These are phyloP conservation scores for Saguinus imperator DNA, from an alignment of 2,113 vertebrate species.

Conservation along the genomic window DNA sequence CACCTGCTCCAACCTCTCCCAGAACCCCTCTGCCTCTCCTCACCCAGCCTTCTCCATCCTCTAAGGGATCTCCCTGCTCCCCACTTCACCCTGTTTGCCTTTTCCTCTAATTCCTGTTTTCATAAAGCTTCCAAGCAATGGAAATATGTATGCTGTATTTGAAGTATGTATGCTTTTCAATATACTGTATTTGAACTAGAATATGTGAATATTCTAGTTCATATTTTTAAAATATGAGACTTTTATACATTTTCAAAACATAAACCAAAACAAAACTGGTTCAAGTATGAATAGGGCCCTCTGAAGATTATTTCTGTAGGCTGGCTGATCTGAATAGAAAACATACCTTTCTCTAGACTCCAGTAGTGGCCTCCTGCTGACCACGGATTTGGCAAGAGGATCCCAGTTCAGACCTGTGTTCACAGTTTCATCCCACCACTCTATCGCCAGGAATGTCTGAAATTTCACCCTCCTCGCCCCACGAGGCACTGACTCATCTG, in stretches of 20 bases:
- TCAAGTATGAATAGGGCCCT: not conserved
- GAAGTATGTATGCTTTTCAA: not conserved
- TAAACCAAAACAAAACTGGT: not conserved
- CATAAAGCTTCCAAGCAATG: not conserved
- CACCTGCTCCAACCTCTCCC: not conserved
- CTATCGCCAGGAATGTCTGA: not conserved
- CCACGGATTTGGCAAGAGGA: not conserved
- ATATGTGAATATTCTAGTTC: not conserved
- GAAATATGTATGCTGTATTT: not conserved
- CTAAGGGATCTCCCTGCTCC: not conserved
- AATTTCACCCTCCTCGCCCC: not conserved
- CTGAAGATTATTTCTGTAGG: not conserved
- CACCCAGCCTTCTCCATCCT: not conserved
- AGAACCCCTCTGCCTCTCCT: not conserved
- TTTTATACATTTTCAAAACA: constrained; percentile 16
- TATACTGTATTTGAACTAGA: not conserved
- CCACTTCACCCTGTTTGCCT: not conserved
- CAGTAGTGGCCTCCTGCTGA: not conserved
- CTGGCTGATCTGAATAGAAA: not conserved
- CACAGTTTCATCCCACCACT: not conserved
- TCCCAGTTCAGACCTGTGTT: not conserved
- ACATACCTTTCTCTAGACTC: not conserved
- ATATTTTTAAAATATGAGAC: not conserved
- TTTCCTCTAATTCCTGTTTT: not conserved
- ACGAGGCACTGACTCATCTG: constrained; percentile 13